Conservation (phyloP, 2,113 vertebrate genomes). For the Phoxinus phoxinus region DNA sequence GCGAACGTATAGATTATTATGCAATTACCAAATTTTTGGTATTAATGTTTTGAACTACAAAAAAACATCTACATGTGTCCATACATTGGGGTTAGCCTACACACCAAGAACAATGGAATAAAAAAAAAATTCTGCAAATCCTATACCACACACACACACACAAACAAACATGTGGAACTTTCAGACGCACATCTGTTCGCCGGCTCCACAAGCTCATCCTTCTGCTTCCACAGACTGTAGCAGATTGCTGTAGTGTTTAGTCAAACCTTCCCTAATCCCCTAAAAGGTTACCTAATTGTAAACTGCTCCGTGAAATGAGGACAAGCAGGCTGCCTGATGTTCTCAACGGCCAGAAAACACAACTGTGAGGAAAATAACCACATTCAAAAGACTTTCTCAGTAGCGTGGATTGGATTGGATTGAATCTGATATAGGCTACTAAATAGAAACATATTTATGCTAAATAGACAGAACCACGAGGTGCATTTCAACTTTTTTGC, state of each 20-base stretch:
- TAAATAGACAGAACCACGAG: background rate
- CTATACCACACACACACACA: background rate
- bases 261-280: conserved; percentile 74
- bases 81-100: background rate
- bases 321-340: conserved; percentile 65
- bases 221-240: conserved; percentile 51
- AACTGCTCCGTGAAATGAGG: conserved; percentile 67
- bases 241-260: conserved; percentile 72
- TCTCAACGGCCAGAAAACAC: conserved; percentile 30
- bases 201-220: conserved; percentile 31
- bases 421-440: background rate
- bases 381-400: background rate
- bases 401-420: background rate
- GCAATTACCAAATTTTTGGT: background rate
- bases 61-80: background rate
- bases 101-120: background rate
- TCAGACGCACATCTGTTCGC: conserved; percentile 31
- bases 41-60: background rate
- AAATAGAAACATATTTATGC: background rate
- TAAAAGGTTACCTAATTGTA: conserved; percentile 74
- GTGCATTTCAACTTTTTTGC: conserved; percentile 16
- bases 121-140: background rate
- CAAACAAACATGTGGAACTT: conserved; percentile 14
- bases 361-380: background rate
- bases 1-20: background rate